A percentile compares a stretch with the other conserved stretches of the same genome.
phyloP scores from a whole-genome alignment of 2,113 vertebrate species.

The Gambusia holbrooki region DNA sequence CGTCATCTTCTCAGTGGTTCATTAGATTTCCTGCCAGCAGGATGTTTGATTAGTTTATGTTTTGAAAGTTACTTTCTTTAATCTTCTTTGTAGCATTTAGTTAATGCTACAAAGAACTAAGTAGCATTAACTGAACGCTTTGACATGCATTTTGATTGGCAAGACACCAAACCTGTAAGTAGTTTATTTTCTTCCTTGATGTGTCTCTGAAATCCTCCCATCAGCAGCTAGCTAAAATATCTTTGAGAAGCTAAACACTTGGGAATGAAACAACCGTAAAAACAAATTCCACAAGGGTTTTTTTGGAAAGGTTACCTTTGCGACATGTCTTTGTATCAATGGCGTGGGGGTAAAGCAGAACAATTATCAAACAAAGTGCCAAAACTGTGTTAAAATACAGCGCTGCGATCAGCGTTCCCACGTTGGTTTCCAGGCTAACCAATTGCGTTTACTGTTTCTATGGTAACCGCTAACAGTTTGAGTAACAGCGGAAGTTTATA shows the following conservation, averaged over 20 bases:
- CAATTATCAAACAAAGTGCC: neutral
- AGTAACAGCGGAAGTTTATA: too few species aligned
- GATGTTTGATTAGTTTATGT: too few species aligned
- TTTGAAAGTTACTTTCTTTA: too few species aligned
- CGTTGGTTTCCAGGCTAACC: neutral
- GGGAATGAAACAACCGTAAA: neutral
- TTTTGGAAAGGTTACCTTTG: slow-evolving; percentile 65
- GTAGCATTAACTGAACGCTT: too few species aligned
- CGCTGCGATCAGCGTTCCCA: too few species aligned
- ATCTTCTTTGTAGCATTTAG: too few species aligned
- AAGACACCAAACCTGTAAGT: too few species aligned
- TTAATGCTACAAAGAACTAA: too few species aligned
- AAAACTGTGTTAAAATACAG: neutral
- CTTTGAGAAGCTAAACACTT: neutral
- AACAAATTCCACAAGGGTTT: neutral
- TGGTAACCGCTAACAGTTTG: neutral
- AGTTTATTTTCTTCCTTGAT: neutral
- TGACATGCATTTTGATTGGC: too few species aligned
- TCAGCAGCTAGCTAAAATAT: neutral
- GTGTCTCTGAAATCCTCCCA: neutral
- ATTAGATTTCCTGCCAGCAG: too few species aligned
- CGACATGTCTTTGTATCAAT: slow-evolving; percentile 55
- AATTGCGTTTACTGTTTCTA: neutral
- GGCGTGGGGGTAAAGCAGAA: neutral
- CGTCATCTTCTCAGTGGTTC: too few species aligned